Conservation (phyloP, 2,113 vertebrate species). For the Triplophysa dalaica region DNA sequence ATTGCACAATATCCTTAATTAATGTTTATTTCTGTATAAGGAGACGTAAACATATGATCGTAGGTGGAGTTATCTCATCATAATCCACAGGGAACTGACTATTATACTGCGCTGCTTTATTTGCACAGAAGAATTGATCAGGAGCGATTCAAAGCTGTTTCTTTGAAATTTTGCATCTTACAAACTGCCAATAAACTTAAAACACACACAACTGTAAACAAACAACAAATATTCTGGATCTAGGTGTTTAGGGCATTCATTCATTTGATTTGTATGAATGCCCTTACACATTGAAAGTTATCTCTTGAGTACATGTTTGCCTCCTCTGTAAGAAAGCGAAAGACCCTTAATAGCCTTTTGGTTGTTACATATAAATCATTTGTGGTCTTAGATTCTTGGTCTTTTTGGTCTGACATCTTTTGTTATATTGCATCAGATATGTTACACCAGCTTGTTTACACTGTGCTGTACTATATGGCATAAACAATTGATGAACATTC, state of each 20-base stretch:
- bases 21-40: background rate
- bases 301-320: conserved; percentile 13
- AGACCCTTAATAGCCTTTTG: background rate
- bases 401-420: no score
- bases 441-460: no score
- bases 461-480: no score
- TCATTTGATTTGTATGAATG: background rate
- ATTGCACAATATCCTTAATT: background rate
- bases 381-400: background rate
- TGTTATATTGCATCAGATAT: background rate
- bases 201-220: background rate
- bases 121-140: background rate
- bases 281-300: background rate
- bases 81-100: conserved; percentile 8
- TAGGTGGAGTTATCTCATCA: background rate
- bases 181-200: background rate
- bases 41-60: background rate
- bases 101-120: background rate
- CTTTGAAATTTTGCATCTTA: conserved; percentile 9
- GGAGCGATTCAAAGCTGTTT: background rate
- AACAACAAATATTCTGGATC: background rate
- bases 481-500: background rate
- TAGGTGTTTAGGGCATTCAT: background rate
- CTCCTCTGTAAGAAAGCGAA: background rate
- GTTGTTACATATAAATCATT: conserved; percentile 4